Conservation (phyloP, 2,113 vertebrate species). For the Corythornis cristatus region DNA sequence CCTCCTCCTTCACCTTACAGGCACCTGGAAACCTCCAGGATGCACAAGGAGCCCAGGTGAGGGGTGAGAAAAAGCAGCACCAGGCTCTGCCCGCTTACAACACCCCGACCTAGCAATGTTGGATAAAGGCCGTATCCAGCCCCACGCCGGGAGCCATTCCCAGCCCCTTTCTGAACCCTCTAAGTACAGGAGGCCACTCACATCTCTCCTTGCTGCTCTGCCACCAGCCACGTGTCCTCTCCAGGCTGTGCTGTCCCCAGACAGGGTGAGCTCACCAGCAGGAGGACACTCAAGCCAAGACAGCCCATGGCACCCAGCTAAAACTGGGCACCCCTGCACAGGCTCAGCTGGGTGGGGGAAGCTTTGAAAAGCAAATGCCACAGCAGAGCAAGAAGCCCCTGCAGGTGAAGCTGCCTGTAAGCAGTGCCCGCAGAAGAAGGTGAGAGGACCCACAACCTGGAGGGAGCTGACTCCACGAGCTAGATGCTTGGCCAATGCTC, state of each 20-base stretch:
- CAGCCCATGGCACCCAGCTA: not conserved
- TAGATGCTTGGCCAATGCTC: not conserved
- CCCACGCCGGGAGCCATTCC: not conserved
- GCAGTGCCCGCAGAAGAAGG: not conserved
- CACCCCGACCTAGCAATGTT: not conserved
- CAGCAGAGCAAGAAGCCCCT: not conserved
- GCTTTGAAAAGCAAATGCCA: not conserved
- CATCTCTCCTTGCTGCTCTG: not conserved
- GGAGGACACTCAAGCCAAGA: not conserved
- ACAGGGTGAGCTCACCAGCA: not conserved
- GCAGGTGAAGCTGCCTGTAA: not conserved
- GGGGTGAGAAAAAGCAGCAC: not conserved
- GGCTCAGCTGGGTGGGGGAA: not conserved
- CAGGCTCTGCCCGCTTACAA: not conserved
- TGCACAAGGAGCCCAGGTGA: not conserved
- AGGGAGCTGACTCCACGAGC: not conserved
- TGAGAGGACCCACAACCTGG: not conserved
- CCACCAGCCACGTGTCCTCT: not conserved
- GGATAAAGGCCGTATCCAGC: not conserved
- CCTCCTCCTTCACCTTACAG: not conserved
- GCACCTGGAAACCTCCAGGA: not conserved
- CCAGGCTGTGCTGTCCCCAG: not conserved
- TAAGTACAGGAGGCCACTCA: not conserved
- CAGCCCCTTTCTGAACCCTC: not conserved
- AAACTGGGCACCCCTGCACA: fast-evolving